These are phyloP conservation scores for Actinia tenebrosa DNA, from an alignment of 64 coral and sea anemone species.

Conservation along the genomic window DNA sequence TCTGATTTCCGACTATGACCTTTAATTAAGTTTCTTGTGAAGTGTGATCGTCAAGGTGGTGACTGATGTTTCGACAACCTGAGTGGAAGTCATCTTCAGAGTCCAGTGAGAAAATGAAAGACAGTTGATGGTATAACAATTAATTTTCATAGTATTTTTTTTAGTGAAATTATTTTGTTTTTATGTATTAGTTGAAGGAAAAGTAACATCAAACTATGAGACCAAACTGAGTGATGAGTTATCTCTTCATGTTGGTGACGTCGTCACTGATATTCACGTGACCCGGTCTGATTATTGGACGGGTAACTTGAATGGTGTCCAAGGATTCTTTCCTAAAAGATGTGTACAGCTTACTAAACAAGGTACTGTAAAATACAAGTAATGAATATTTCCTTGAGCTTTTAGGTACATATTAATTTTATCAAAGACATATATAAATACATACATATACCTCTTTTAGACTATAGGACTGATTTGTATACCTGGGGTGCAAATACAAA, in stretches of 20 bases:
- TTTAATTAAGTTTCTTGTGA: too few relatives aligned
- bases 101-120: too few relatives aligned
- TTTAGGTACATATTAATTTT: too few relatives aligned
- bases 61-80: too few relatives aligned
- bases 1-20: too few relatives aligned
- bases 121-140: too few relatives aligned
- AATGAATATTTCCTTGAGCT: too few relatives aligned
- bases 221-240: constrained; percentile 40
- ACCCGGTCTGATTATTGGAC: constrained; percentile 34
- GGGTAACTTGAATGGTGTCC: constrained; percentile 11
- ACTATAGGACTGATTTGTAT: constrained; percentile 51
- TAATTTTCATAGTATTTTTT: not conserved
- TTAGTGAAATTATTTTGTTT: not conserved
- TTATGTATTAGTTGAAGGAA: constrained; percentile 18
- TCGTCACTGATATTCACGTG: constrained; percentile 39
- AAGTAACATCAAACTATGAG: constrained; percentile 16
- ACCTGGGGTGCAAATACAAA: constrained; percentile 93
- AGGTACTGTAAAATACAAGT: constrained; percentile 10
- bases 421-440: not conserved
- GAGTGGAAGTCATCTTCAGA: too few relatives aligned
- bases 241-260: constrained; percentile 21
- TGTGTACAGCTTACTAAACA: constrained; percentile 22
- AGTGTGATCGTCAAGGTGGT: too few relatives aligned
- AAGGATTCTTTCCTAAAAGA: constrained; percentile 41
- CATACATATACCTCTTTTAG: not conserved